phyloP scores from a whole-genome alignment of 2,113 vertebrate genomes.

The Columba janthina region DNA sequence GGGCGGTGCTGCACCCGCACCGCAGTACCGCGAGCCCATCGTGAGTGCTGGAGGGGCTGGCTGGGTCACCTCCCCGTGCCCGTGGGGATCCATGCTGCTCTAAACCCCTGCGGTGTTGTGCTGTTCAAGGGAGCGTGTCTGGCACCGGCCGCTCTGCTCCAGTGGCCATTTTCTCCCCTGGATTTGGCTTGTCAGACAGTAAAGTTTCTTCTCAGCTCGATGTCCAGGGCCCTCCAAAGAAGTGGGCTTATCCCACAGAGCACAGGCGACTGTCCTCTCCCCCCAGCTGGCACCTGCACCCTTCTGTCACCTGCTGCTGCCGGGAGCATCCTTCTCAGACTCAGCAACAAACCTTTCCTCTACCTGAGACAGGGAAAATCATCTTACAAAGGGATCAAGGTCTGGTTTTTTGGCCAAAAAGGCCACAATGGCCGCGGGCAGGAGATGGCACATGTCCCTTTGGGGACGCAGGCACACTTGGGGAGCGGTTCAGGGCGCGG shows the following conservation, averaged over 20 bases:
- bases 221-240: not conserved
- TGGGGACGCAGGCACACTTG: rapidly evolving
- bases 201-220: not conserved
- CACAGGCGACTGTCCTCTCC: not conserved
- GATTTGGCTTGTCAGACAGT: not conserved
- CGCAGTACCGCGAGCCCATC: not conserved
- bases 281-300: not conserved
- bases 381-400: rapidly evolving
- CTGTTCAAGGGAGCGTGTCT: rapidly evolving
- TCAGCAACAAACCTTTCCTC: not conserved
- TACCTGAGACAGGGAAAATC: not conserved
- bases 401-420: not conserved
- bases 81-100: not conserved
- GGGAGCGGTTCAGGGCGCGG: not conserved
- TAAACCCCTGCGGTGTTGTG: rapidly evolving
- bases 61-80: not conserved
- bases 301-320: not conserved
- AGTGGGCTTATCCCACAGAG: not conserved
- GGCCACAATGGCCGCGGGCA: not conserved
- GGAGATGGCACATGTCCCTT: rapidly evolving
- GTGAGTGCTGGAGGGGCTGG: not conserved
- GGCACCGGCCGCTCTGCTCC: not conserved
- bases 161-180: too few relatives aligned
- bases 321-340: not conserved
- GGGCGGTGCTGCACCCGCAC: not conserved